Conservation (phyloP, 2,113 vertebrate species). For the Malurus alboscapulatus region DNA sequence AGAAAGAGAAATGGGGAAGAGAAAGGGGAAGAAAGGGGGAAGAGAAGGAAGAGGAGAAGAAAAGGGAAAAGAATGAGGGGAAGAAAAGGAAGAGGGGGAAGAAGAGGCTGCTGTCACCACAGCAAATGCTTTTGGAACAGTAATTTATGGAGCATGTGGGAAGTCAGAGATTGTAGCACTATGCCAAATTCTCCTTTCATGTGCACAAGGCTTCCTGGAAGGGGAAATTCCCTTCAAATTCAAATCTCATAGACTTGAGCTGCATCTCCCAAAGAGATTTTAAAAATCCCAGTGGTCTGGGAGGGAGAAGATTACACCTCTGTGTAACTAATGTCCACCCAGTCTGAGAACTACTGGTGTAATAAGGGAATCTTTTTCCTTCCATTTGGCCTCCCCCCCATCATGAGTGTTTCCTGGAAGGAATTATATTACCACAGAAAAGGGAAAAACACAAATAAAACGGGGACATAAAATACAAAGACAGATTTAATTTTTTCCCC, state of each 20-base stretch:
- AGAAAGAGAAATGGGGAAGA: background rate
- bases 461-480: background rate
- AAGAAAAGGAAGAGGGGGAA: too few relatives aligned
- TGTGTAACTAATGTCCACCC: background rate
- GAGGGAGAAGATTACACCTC: background rate
- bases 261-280: background rate
- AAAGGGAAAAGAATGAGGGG: too few relatives aligned
- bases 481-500: background rate
- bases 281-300: background rate
- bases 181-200: background rate
- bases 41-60: background rate
- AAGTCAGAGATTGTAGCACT: background rate
- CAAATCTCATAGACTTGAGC: background rate
- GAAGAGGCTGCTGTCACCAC: background rate
- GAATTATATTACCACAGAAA: background rate
- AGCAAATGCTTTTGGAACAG: background rate
- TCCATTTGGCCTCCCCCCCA: background rate
- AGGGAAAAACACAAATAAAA: background rate
- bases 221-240: background rate
- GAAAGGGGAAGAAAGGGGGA: background rate
- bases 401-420: background rate
- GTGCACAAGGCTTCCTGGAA: background rate
- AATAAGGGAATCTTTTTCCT: background rate
- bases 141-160: background rate
- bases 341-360: background rate